Base-by-base conservation (phyloP, 2,888 invertebrate genomes). In the Caenorhabditis becei region DNA sequence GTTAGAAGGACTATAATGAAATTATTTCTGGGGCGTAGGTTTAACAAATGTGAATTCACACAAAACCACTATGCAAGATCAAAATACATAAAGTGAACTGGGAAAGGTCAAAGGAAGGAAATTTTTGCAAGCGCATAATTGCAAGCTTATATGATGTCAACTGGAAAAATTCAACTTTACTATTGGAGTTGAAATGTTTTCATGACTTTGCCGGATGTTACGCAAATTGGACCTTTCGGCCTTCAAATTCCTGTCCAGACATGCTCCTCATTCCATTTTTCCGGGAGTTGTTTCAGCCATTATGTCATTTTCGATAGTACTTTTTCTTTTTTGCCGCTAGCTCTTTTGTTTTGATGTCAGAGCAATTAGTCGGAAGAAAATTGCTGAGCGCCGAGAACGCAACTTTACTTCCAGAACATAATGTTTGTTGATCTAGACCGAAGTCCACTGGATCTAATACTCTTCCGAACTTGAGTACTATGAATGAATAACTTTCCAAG, bases 301-400 rank as follows among this genome's bases (percentile, higher is more conserved):
- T n/a, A n/a, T n/a, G n/a, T n/a, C n/a, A n/a, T n/a, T n/a, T n/a
- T n/a, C n/a, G 32, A 10, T 32, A 32, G 32, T 32, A 32, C 16
- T 47, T 47, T 47, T 10, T 20, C 47, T 47, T n/a, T 47, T 3
- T 18, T 47, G 2, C 16, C 53, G 10, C 14, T 26, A 1, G 2
- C 18, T 53, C 14, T 56, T 56, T 56, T 32, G 32, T 32, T 32
- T 32, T 56, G 32, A 32, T 56, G 32, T n/a, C 5, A 58, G 58
- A 58, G 58, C 26, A 58, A 37, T 58, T 58, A 58, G 37, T 37
- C 16, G 20, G 23, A 26, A 53, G 4, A 7, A 18, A 26, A 53
- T 26, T 53, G 26, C 53, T 26, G 4, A 26, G 7, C 49, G 23
- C 18, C 1, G 10, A 49, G 20, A 49, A 2, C 5, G 3, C 20